Percentiles rank a stretch among this genome's conserved stretches.
Conservation (phyloP, 2,113 vertebrate genomes). For the Ancistrus triradiatus region DNA sequence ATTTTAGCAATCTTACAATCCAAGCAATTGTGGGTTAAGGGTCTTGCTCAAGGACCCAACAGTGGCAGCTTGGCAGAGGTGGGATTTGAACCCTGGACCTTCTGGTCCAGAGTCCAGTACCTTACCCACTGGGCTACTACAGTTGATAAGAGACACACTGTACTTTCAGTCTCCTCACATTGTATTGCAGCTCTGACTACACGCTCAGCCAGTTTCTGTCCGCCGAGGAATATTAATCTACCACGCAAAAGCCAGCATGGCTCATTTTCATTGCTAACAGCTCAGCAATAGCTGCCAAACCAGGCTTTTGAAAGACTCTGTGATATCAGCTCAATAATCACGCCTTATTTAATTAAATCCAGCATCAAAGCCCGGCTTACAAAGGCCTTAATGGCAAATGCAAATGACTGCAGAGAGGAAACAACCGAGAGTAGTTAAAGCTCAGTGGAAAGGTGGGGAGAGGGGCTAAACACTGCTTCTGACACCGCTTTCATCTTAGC, state of each 20-base stretch:
- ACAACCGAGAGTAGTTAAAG: constrained; percentile 49
- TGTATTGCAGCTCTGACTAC: constrained; percentile 1
- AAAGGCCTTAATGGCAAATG: constrained; percentile 57
- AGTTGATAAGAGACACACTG: no score
- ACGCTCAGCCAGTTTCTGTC: background rate
- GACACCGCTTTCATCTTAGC: constrained; percentile 51
- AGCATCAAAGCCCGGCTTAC: constrained; percentile 52
- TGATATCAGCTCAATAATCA: constrained; percentile 51
- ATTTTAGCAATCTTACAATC: no score
- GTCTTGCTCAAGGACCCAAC: no score
- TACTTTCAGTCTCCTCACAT: no score
- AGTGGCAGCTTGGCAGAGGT: no score
- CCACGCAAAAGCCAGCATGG: constrained; percentile 3
- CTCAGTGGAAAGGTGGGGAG: constrained; percentile 25
- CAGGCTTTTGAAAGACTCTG: constrained; percentile 18
- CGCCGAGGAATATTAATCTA: background rate
- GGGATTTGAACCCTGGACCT: no score
- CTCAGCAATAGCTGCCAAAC: constrained; percentile 8
- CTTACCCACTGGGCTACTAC: no score
- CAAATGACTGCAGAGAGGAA: constrained; percentile 49
- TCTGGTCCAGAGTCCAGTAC: no score
- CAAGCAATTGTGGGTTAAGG: no score
- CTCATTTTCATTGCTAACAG: constrained; percentile 13
- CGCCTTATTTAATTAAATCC: constrained; percentile 53
- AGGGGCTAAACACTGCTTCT: constrained; percentile 30